These are phyloP conservation scores for Cacatua alba DNA, from an alignment of 2,113 vertebrate species.

Conservation along the genomic window DNA sequence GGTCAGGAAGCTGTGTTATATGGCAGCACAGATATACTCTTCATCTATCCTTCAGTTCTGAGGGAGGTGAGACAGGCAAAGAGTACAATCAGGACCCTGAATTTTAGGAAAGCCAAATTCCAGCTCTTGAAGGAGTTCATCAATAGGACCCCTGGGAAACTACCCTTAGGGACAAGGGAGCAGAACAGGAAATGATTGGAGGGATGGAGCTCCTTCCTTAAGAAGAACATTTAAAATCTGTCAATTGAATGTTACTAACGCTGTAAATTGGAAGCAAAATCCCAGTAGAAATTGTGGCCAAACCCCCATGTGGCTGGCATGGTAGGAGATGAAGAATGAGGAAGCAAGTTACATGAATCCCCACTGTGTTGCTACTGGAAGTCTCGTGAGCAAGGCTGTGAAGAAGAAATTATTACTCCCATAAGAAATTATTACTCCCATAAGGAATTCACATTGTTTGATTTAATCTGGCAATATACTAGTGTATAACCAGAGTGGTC, in stretches of 20 bases:
- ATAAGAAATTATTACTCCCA: not conserved
- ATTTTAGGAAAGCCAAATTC: not conserved
- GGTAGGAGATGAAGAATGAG: not conserved
- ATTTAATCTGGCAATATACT: not conserved
- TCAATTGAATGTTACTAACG: not conserved
- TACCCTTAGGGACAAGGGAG: not conserved
- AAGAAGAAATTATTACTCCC: not conserved
- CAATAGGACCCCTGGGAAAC: not conserved
- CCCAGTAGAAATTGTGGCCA: not conserved
- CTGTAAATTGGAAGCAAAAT: not conserved
- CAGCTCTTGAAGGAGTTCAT: not conserved
- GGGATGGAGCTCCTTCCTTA: not conserved
- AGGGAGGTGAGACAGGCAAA: not conserved
- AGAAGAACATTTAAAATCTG: not conserved
- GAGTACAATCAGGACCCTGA: not conserved
- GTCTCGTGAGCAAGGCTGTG: not conserved
- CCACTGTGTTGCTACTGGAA: not conserved
- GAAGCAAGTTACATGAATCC: not conserved
- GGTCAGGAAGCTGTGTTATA: not conserved
- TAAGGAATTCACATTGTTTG: not conserved
- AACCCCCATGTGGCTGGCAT: not conserved
- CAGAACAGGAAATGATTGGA: not conserved
- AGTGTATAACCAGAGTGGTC: not conserved
- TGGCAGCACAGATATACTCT: not conserved
- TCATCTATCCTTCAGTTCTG: rapidly evolving